A percentile compares a stretch with the other conserved stretches of the same genome.
These are phyloP conservation scores for Saiga tatarica DNA, from an alignment of 2,113 vertebrate genomes.

Conservation along the genomic window DNA sequence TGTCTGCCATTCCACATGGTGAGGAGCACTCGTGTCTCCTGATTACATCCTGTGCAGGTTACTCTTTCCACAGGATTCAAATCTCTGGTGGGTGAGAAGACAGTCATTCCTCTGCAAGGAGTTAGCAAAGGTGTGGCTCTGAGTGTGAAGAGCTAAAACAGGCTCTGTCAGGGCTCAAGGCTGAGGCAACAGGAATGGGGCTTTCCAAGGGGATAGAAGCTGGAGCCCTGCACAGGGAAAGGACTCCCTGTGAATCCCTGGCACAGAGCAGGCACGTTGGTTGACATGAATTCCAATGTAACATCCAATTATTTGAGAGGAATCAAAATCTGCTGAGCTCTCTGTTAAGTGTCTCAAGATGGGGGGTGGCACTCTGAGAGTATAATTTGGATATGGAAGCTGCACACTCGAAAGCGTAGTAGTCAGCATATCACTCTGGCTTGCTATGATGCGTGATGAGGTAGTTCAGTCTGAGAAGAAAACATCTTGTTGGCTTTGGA, in stretches of 20 bases:
- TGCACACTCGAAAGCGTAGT: neutral
- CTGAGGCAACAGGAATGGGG: neutral
- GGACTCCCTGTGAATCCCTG: neutral
- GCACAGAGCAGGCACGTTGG: neutral
- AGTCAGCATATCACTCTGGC: neutral
- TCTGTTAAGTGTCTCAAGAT: neutral
- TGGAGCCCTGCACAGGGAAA: neutral
- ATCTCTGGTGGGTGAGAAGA: neutral
- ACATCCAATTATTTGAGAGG: neutral
- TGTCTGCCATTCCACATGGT: neutral
- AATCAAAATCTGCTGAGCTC: neutral
- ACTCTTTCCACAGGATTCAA: neutral
- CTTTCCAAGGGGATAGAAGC: neutral
- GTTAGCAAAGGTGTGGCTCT: neutral
- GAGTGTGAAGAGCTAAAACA: neutral
- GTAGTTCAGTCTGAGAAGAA: neutral
- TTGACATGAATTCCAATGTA: neutral
- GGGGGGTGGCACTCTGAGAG: neutral
- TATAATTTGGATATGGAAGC: neutral
- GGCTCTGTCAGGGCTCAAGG: neutral
- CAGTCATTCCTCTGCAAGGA: neutral
- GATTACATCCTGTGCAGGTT: neutral
- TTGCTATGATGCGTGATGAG: neutral
- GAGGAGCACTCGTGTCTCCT: neutral
- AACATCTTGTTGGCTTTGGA: neutral